Evolutionary conservation across 2,797 vertebrate species (phyloP).

Genomic region (Macropus fuliginosus): DNA sequence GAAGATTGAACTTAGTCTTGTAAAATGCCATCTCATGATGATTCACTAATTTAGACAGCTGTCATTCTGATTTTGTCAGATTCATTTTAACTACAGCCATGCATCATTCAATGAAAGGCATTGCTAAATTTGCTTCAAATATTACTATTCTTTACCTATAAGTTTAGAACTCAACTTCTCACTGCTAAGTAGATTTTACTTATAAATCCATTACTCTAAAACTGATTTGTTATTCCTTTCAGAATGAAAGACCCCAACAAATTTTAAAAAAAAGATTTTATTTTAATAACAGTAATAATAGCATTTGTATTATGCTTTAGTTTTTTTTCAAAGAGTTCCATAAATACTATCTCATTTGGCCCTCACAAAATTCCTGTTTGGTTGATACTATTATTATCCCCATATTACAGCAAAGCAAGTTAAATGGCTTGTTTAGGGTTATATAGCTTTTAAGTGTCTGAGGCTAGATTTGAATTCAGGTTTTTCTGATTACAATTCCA

Average conservation of each 20-base stretch:
- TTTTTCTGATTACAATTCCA: not conserved
- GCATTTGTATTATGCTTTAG: not conserved
- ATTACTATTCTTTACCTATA: constrained; percentile 10
- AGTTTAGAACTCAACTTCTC: not conserved
- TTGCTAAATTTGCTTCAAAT: constrained; percentile 42
- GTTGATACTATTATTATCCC: not conserved
- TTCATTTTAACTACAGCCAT: constrained; percentile 32
- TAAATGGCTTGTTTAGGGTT: not conserved
- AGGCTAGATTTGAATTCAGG: not conserved
- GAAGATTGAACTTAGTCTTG: not conserved
- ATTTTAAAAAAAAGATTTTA: not conserved
- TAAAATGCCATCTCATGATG: constrained; percentile 47
- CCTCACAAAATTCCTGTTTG: not conserved
- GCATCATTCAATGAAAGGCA: constrained; percentile 25
- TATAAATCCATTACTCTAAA: constrained; percentile 37
- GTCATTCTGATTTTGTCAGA: constrained; percentile 28
- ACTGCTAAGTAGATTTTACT: constrained; percentile 40
- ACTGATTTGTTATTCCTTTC: not conserved
- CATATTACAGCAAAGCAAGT: not conserved
- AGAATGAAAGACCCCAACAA: not conserved
- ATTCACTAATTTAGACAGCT: constrained; percentile 25
- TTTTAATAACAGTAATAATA: not conserved
- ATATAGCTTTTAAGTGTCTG: not conserved
- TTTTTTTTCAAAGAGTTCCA: not conserved
- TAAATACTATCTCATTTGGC: not conserved